Conservation (phyloP, 2,113 vertebrate species). For the Leuciscus idus region DNA sequence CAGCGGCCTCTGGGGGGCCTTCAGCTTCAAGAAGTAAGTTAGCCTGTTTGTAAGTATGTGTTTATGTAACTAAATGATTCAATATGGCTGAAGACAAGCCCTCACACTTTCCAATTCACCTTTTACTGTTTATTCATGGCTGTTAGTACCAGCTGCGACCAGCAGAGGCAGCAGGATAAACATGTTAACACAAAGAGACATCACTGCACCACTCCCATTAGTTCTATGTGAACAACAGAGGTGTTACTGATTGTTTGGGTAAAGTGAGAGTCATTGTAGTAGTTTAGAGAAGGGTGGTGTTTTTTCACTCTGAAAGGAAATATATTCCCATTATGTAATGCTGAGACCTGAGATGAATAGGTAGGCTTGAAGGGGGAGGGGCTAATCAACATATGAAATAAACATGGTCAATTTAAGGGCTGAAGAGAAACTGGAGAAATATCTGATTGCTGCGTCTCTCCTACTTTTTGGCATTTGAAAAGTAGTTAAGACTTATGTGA, state of each 20-base stretch:
- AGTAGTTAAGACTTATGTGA: neutral
- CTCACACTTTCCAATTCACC: neutral
- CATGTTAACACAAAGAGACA: neutral
- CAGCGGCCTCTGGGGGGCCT: conserved; percentile 88
- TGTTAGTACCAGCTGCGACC: neutral
- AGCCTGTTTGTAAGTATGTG: neutral
- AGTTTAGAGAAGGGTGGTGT: conserved; percentile 34
- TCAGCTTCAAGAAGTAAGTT: conserved; percentile 87
- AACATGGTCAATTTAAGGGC: neutral
- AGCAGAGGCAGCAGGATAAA: neutral
- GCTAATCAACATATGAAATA: conserved; percentile 8
- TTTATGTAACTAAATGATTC: conserved; percentile 1
- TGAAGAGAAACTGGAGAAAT: neutral
- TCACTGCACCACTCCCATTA: too few species aligned
- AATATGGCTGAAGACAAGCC: neutral
- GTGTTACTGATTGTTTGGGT: conserved; percentile 24
- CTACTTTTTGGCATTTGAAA: neutral
- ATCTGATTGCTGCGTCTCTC: neutral
- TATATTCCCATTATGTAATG: neutral
- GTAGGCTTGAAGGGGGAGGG: neutral
- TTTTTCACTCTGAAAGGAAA: conserved; percentile 9
- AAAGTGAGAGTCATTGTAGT: conserved; percentile 15
- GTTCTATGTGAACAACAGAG: neutral
- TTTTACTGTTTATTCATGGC: neutral
- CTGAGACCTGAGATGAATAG: neutral